Evolutionary conservation across 2,888 invertebrate species (phyloP), one percentile per base, ranked within the genome.

Genomic region (Hyles lineata): DNA sequence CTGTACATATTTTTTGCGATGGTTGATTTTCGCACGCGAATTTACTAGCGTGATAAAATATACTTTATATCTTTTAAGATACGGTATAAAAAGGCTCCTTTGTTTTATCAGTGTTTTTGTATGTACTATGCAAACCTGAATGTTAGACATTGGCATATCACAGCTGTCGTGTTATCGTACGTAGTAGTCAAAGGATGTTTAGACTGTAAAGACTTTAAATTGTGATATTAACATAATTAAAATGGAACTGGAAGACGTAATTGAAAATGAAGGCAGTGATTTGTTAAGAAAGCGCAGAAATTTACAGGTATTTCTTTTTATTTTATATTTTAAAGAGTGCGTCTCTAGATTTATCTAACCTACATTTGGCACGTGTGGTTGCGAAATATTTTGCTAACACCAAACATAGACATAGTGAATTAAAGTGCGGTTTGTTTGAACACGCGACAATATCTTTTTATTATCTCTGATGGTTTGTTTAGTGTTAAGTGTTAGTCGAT

Each of bases 141-240:
- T 67, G 58, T 72, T 61, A 61, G 23, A 59, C 25, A 52, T 58
- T 67, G 43, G 21, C 35, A 43, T 72, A 67, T 59, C 69, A 72
- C 21, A 59, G 72, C 35, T 69, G 69, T 72, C 72, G 59, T 35
- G 35, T 67, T 50, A 67, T 67, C 67, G 21, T 17, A 25, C 50
- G 50, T n/a, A n/a, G 21, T 19, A 43, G 50, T 9, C 67, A 50
- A 43, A 21, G 15, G 21, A 43, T 21, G 23, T 50, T 43, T 21
- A 21, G 43, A 43, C 25, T 15, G 21, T 43, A 17, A 17, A 43
- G 50, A 5, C 21, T 67, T 9, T 23, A 23, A 67, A 50, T 67
- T 50, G 17, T 50, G 35, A 50, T 23, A 50, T 35, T 43, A 43
- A 35, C 35, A 23, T 21, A 63, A 9, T 35, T n/a, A 35, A 67